Evolutionary conservation across 2,888 invertebrate genomes (phyloP), one percentile per base, ranked within the genome.

Genomic region (Spialia ferax): DNA sequence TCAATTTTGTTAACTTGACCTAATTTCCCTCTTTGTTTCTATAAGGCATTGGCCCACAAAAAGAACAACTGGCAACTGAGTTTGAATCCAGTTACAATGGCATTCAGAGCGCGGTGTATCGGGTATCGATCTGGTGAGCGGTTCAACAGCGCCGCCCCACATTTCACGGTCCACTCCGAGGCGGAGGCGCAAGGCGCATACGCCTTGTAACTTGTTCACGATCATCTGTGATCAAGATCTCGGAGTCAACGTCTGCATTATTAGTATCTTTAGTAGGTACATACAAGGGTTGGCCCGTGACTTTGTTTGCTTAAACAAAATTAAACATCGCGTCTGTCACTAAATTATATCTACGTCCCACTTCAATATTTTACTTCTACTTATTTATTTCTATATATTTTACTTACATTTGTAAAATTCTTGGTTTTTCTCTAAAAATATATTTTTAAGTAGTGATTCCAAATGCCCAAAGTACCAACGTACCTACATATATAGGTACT

Each of bases 111-210:
- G 84, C 86, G 86, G 78, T 82, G 91, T 91, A 89, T 90, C 87
- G 85, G 83, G 87, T 90, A 92, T 92, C 89, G 90, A 91, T 91
- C 88, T 86, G 79, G 83, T 80, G 86, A 86, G 80, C 82, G 87
- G 84, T 82, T 88, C 84, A 86, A 84, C 84, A 85, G 83, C 84
- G 83, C 88, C 86, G 85, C 87, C 82, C 84, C 88, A 86, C 89
- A 88, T 91, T 91, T 91, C 88, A 82, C 86, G 86, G 86, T 84
- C 84, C 77, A 82, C 80, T 85, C 82, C 82, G 82, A 80, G 79
- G 77, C 79, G 79, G 78, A 79, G 48, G 61, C 77, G 81, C n/a
- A n/a, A n/a, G n/a, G n/a, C n/a, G n/a, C n/a, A n/a, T n/a, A n/a
- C n/a, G n/a, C n/a, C 79, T 82, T 5, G 29, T 29, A 29, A 29